These are phyloP conservation scores for Parus major DNA, from an alignment of 2,113 vertebrate genomes.

Conservation along the genomic window DNA sequence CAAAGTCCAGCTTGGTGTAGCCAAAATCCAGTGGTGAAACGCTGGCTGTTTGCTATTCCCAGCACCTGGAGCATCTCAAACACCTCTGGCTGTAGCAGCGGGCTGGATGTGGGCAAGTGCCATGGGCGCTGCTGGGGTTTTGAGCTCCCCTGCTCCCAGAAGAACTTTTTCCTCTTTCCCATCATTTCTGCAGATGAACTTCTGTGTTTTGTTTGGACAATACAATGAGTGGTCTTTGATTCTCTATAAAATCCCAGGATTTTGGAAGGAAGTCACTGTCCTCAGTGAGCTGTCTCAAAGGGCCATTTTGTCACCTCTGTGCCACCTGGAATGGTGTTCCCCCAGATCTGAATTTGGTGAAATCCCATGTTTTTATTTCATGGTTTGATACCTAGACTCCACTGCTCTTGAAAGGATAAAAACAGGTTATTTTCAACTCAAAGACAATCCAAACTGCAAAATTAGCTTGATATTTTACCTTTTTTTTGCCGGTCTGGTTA, in stretches of 20 bases:
- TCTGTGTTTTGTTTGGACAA: neutral
- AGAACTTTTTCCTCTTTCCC: neutral
- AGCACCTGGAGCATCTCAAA: fast-evolving
- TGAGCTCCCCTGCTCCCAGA: neutral
- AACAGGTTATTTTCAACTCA: neutral
- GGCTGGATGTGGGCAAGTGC: neutral
- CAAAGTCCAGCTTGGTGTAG: neutral
- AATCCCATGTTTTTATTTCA: neutral
- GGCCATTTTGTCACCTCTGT: neutral
- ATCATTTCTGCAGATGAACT: neutral
- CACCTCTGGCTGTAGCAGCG: neutral
- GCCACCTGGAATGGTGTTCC: neutral
- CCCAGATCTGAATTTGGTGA: neutral
- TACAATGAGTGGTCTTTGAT: neutral
- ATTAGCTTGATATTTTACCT: fast-evolving
- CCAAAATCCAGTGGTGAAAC: neutral
- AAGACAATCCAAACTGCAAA: neutral
- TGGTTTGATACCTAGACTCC: neutral
- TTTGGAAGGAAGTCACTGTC: neutral
- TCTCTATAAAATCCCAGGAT: neutral
- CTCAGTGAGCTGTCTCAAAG: neutral
- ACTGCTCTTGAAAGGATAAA: neutral
- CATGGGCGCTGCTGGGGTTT: neutral
- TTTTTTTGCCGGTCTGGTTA: neutral
- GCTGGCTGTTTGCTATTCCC: neutral